These are phyloP conservation scores for Cephus rjabovi DNA, from an alignment of 2,888 invertebrate species.

Conservation along the genomic window DNA sequence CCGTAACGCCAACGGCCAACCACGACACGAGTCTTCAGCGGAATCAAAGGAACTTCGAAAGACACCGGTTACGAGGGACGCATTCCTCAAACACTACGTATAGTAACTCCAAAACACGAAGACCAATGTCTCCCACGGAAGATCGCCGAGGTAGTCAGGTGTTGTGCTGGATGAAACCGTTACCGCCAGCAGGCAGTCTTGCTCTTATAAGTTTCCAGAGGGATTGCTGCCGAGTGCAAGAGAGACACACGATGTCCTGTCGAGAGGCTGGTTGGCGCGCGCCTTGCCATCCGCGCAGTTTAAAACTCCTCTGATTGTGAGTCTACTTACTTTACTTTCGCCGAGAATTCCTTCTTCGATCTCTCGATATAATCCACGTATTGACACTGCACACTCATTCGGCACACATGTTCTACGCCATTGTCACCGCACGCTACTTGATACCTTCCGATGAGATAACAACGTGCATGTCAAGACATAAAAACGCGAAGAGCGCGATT, in stretches of 20 bases:
- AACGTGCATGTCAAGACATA: slow-evolving; percentile 22
- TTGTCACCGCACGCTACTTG: not conserved
- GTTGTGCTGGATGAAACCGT: slow-evolving; percentile 43
- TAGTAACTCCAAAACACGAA: too few species aligned
- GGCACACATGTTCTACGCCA: not conserved
- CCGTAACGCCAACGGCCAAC: slow-evolving; percentile 31
- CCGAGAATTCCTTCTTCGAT: not conserved
- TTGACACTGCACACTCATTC: slow-evolving; percentile 14
- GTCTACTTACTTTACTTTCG: slow-evolving; percentile 15
- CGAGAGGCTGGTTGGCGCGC: too few species aligned
- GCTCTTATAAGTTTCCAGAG: not conserved
- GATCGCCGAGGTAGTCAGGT: slow-evolving; percentile 31
- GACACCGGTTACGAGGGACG: too few species aligned
- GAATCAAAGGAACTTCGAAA: too few species aligned
- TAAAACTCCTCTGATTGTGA: not conserved
- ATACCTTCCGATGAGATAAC: slow-evolving; percentile 1
- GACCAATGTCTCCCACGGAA: not conserved
- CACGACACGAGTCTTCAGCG: slow-evolving; percentile 16
- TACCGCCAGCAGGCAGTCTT: slow-evolving; percentile 39
- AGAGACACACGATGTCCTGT: too few species aligned
- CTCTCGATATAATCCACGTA: slow-evolving; percentile 37
- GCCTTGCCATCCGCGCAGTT: not conserved
- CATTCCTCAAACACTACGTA: too few species aligned
- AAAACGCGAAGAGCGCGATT: slow-evolving; percentile 13
- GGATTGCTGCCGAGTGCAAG: too few species aligned